phyloP scores from a whole-genome alignment of 1,140 invertebrate genomes.

The Sweltsa coloradensis region DNA sequence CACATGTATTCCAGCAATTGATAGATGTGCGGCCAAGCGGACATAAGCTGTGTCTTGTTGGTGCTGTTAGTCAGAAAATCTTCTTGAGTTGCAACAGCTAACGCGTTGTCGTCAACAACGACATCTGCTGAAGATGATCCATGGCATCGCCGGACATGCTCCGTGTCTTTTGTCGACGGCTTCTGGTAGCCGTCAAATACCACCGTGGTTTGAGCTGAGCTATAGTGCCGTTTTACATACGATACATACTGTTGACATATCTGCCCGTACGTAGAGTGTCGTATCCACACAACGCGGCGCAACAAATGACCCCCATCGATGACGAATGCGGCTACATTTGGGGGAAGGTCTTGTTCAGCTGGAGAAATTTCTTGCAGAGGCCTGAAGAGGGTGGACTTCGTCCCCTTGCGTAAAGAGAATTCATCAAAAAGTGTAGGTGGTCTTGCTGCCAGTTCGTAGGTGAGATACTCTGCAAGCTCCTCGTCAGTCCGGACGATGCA shows the following conservation, averaged over 20 bases:
- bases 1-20: constrained; percentile 2
- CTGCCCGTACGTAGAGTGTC: neutral
- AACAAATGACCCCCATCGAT: neutral
- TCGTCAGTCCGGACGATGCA: constrained; percentile 24
- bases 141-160: neutral
- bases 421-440: constrained; percentile 28
- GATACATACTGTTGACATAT: neutral
- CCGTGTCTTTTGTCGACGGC: neutral
- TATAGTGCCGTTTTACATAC: neutral
- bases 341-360: neutral
- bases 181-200: constrained; percentile 1
- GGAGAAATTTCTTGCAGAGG: constrained; percentile 18
- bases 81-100: constrained; percentile 7
- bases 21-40: constrained; percentile 3
- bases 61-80: constrained; percentile 14
- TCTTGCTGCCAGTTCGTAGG: constrained; percentile 28
- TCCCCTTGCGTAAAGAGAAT: constrained; percentile 28
- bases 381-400: constrained; percentile 25
- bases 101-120: neutral
- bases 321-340: neutral
- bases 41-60: constrained; percentile 15
- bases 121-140: neutral
- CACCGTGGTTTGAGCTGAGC: neutral
- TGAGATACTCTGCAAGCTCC: constrained; percentile 25
- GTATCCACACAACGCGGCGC: neutral